Base-by-base conservation (phyloP, 2,797 vertebrate species). In the Neosilurus hyrtlii region DNA sequence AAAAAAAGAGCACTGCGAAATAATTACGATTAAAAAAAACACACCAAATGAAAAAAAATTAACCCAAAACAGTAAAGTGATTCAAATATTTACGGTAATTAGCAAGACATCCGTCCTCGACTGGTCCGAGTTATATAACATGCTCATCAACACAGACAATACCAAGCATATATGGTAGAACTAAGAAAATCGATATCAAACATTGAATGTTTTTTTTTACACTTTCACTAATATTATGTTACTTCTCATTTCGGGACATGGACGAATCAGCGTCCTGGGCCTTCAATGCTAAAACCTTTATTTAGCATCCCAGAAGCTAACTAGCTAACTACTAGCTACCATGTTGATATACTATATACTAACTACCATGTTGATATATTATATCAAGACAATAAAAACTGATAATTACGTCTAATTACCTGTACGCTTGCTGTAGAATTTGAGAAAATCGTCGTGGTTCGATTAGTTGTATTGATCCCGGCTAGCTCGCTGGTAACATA, bases 401-500 rank as follows among this genome's bases (percentile, higher is more conserved):
- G 1, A 26, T 18, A 26, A 11, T 5, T 49, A 20, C 51, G 14
- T 24, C 16, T 57, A 59, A 35, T 66, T 26, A 54, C 70, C 70
- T 75, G 49, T 15, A 43, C 49, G 35, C 56, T 52, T 24, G 10
- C 4, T 35, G 57, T 35, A 74, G 8, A 67, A 30, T 74, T 61
- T 65, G 61, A 51, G 52, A 30, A 67, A 71, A 65, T 67, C 77
- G 77, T 57, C 70, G 43, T 18, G 30, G n/a, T 57, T 26, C 54
- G 22, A 3, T 43, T 43, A 43, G 4, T 5, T 43, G 70, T 59
- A 30, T 9, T n/a, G 18, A 14, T 54, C 49, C 67, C 6, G 57
- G 43, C 57, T 66, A 83, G 67, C 57, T 35, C 22, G 76, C 63
- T 72, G 43, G 74, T 16, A 43, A 24, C 74, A 62, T 49, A 54